A percentile compares a stretch with the other conserved stretches of the same genome.
These are phyloP conservation scores for Sogatella furcifera DNA, from an alignment of 1,140 invertebrate genomes.

Conservation along the genomic window DNA sequence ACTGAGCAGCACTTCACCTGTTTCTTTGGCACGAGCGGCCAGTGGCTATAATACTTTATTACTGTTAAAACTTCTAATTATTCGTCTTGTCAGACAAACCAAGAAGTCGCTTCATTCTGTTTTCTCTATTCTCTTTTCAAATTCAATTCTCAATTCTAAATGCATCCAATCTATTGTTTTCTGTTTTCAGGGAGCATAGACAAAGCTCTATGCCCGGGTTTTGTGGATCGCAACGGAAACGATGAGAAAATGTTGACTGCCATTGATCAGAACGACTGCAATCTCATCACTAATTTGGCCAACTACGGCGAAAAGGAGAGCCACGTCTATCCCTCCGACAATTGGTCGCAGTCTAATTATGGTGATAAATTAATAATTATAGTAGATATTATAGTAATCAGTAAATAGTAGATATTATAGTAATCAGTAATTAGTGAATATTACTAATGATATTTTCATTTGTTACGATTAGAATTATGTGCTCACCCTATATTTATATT, in stretches of 20 bases:
- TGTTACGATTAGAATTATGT: too few relatives aligned
- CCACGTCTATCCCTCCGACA: background rate
- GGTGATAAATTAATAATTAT: background rate
- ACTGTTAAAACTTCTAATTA: too few relatives aligned
- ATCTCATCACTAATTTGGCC: background rate
- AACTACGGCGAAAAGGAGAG: background rate
- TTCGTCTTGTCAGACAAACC: too few relatives aligned
- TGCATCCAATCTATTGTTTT: background rate
- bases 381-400: too few relatives aligned
- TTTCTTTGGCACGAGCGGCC: too few relatives aligned
- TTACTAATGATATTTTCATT: too few relatives aligned
- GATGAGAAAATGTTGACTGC: background rate
- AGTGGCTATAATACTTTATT: too few relatives aligned
- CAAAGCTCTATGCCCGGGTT: slow-evolving; percentile 18
- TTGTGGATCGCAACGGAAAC: background rate
- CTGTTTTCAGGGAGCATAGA: slow-evolving; percentile 20
- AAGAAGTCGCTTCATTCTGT: too few relatives aligned
- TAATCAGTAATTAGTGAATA: too few relatives aligned
- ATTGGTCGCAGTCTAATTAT: background rate
- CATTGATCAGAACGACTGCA: background rate
- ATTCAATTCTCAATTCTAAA: background rate
- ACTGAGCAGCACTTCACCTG: too few relatives aligned
- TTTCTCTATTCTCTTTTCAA: background rate
- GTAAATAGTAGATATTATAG: too few relatives aligned
- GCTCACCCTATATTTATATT: too few relatives aligned